Evolutionary conservation across 1,140 invertebrate species (phyloP), one percentile per base, ranked within the genome.

Genomic region (Zaprionus inermis): DNA sequence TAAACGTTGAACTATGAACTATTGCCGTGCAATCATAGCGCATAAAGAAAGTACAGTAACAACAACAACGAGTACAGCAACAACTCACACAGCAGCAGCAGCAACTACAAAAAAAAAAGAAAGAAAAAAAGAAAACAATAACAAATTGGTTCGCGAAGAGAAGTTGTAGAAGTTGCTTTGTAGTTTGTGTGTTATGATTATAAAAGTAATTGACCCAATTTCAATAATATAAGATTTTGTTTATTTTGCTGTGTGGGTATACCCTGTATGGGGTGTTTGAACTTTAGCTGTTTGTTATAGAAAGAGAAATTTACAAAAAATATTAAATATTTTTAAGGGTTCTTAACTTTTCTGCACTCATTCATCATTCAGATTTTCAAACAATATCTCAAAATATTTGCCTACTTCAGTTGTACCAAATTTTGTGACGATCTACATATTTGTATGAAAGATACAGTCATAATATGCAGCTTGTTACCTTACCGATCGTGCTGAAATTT

Each of bases 191-290:
- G 69, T 73, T 76, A 79, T 78, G 72, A 78, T 78, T 78, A 78
- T 78, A 70, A 57, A 60, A 76, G 76, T 76, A 78, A 78, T 78
- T 78, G 76, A 78, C 76, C 76, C 76, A 78, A 76, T 76, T 78
- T 78, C 57, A 18, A 46, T 34, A 71, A 63, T 24, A 46, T 34
- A 71, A 63, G 61, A 71, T 65, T 75, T 65, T 55, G 52, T 46
- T 71, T 38, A 24, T 34, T 55, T 41, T 41, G 30, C 58, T 44
- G 49, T 69, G 41, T 41, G 9, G 5, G n/a, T 52, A 49, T 56
- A 54, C 64, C 55, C 55, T 59, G 70, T 41, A 36, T 18, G 38
- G 28, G 32, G 54, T 51, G 44, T 58, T 49, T 49, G 44, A 49
- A 49, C 18, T 22, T 1, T 4, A 12, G 18, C 16, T 49, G 2